Base-by-base conservation (phyloP, 2,888 invertebrate species). In the Habroteleia sp. region DNA sequence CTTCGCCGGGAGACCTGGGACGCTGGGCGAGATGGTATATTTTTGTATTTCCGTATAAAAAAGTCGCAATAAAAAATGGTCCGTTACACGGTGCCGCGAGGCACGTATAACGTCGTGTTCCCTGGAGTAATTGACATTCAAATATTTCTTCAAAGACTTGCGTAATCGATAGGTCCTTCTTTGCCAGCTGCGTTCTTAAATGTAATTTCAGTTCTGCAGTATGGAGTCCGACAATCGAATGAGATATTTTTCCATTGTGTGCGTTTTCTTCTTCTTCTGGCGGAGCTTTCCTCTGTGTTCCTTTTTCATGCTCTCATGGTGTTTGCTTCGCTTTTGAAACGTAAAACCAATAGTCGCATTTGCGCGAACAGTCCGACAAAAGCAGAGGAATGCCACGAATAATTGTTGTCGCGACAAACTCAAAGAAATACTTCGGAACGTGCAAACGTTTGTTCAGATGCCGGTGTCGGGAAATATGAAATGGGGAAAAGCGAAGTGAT, bases 51-150 rank as follows among this genome's bases (percentile, higher is more conserved):
- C 14, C 54, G n/a, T 69, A 58, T 69, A 69, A 75, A 76, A 78
- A 75, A 79, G 68, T 76, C 63, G 75, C 71, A 63, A 76, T 77
- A 69, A 65, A 79, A 81, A 80, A 73, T 74, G 77, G 60, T 77
- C 46, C 62, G 73, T 63, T 72, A 68, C 72, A 72, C 73, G 33
- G n/a, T n/a, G n/a, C n/a, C n/a, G n/a, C n/a, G n/a, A n/a, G n/a
- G n/a, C n/a, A n/a, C n/a, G n/a, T n/a, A n/a, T n/a, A n/a, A n/a
- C n/a, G n/a, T n/a, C n/a, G 92, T 94, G 93, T 93, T 93, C 93
- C 93, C 93, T 93, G 93, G 91, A 93, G 91, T 94, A 94, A 94
- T 94, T 94, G 93, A 94, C 94, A 93, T 93, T 92, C 93, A 93
- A 92, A 92, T 92, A 66, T 62, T 68, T 71, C 58, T 71, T 62